Base-by-base conservation (phyloP, 2,888 invertebrate genomes). In the Oithona nana region DNA sequence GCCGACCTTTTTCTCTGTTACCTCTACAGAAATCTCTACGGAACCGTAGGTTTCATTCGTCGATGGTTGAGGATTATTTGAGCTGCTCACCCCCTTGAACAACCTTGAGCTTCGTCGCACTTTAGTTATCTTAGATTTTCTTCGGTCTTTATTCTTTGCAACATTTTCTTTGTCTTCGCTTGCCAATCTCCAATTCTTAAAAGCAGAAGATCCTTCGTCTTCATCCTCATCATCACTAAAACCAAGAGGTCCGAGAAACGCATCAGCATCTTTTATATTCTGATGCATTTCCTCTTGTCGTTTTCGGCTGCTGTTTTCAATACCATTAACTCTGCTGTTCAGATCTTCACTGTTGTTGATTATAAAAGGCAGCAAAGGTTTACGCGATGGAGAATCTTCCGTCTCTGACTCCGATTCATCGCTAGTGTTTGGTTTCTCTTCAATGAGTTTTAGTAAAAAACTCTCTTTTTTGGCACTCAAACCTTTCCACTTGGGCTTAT, bases 31-130 rank as follows among this genome's bases (percentile, higher is more conserved):
- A n/a, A n/a, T n/a, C n/a, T n/a, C n/a, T n/a, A n/a, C n/a, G n/a
- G n/a, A n/a, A n/a, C n/a, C n/a, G n/a, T n/a, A n/a, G n/a, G n/a
- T n/a, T n/a, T n/a, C n/a, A n/a, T n/a, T n/a, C n/a, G n/a, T n/a
- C n/a, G n/a, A n/a, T n/a, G n/a, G n/a, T n/a, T n/a, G n/a, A n/a
- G n/a, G n/a, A n/a, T n/a, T n/a, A n/a, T n/a, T n/a, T n/a, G n/a
- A n/a, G n/a, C n/a, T n/a, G n/a, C n/a, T n/a, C n/a, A n/a, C n/a
- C n/a, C n/a, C n/a, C n/a, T n/a, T n/a, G 24, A 54, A 54, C 20
- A 54, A 54, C 2, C 54, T 20, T 24, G 54, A 54, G 54, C 54
- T 54, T 26, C 54, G 54, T 13, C 54, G 54, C 2, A 54, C 54
- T 24, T 54, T 54, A 2, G 26, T 26, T 20, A 20, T 54, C 24